Evolutionary conservation across 2,797 vertebrate genomes (phyloP).

Genomic region (Ataeniobius toweri): DNA sequence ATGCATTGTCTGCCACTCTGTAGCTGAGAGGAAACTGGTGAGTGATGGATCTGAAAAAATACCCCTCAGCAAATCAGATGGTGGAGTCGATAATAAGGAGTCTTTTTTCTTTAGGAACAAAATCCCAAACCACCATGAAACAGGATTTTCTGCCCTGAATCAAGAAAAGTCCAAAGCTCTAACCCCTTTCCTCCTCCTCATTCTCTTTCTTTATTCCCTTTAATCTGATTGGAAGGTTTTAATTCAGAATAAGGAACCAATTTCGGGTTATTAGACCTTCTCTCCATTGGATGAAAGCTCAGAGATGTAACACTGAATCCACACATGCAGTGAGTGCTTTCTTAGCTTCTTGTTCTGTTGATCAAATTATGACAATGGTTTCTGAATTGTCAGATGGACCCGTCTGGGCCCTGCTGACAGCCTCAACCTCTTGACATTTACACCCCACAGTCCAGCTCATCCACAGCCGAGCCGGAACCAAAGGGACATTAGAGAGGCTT

Average conservation of each 20-base stretch:
- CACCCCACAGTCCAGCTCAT: too few relatives aligned
- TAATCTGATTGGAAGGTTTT: slow-evolving; percentile 75
- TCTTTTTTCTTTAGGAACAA: slow-evolving; percentile 49
- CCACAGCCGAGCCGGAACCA: too few relatives aligned
- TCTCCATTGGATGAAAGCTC: background rate
- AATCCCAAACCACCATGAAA: slow-evolving; percentile 73
- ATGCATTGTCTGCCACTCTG: slow-evolving; percentile 1
- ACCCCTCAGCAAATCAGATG: slow-evolving; percentile 59
- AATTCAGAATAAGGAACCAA: slow-evolving; percentile 67
- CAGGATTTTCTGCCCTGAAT: slow-evolving; percentile 79
- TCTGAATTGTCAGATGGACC: too few relatives aligned
- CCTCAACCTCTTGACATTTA: too few relatives aligned
- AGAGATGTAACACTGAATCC: background rate
- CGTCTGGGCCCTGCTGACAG: too few relatives aligned
- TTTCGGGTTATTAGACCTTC: slow-evolving; percentile 57
- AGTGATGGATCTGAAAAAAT: slow-evolving; percentile 16
- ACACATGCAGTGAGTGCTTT: background rate
- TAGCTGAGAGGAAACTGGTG: background rate
- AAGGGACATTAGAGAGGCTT: too few relatives aligned
- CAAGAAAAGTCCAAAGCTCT: slow-evolving; percentile 43
- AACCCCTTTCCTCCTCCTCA: slow-evolving; percentile 10
- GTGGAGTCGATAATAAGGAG: slow-evolving; percentile 54
- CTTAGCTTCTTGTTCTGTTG: too few relatives aligned
- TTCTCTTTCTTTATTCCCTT: slow-evolving; percentile 28
- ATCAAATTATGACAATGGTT: too few relatives aligned